Percentiles rank a stretch among this genome's conserved stretches.
Evolutionary conservation across 2,113 vertebrate genomes (phyloP).

Genomic region (Microtus oregoni): DNA sequence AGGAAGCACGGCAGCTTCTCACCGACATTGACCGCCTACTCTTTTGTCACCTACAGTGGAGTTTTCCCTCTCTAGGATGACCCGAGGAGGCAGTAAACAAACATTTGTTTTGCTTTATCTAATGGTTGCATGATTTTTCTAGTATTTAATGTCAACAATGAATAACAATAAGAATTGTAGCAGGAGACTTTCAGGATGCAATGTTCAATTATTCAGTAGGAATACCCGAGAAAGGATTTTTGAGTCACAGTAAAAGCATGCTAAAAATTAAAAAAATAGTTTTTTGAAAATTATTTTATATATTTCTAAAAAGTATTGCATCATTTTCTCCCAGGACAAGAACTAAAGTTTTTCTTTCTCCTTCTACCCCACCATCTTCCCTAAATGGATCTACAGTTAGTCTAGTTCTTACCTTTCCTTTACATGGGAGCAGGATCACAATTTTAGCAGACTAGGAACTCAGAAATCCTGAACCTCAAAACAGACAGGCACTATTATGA

Average conservation of each 20-base stretch:
- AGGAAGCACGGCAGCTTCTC: not conserved
- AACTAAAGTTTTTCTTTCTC: not conserved
- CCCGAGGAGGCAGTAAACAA: not conserved
- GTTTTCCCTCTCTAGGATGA: not conserved
- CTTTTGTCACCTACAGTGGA: not conserved
- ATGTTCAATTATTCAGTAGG: not conserved
- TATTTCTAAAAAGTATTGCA: not conserved
- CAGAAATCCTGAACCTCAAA: not conserved
- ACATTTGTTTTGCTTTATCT: not conserved
- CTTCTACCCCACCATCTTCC: not conserved
- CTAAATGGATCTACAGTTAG: not conserved
- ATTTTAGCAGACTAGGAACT: not conserved
- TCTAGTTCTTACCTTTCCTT: not conserved
- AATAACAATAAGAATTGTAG: not conserved
- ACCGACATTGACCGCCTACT: not conserved
- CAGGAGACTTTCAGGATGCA: not conserved
- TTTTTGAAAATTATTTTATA: not conserved
- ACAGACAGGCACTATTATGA: not conserved
- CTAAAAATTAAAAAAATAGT: not conserved
- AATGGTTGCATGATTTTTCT: not conserved
- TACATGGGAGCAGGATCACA: not conserved
- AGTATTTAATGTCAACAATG: not conserved
- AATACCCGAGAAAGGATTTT: constrained; percentile 12
- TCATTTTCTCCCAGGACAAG: not conserved
- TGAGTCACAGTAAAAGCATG: too few relatives aligned